Conservation (phyloP, 2,113 vertebrate species). For the Alaudala cheleensis region DNA sequence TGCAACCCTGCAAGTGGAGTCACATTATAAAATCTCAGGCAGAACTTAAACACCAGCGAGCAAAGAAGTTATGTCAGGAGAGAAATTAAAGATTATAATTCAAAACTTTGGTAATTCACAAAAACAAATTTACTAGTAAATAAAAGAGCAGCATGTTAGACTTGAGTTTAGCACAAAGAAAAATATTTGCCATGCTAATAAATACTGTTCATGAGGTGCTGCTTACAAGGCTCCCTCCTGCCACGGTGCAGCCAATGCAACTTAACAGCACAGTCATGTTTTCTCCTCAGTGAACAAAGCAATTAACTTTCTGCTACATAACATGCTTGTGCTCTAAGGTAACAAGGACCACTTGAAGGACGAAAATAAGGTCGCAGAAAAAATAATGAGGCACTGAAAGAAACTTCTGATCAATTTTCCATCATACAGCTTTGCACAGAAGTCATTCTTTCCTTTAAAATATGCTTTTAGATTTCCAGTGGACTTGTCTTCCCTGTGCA, state of each 20-base stretch:
- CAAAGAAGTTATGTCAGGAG: not conserved
- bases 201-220: not conserved
- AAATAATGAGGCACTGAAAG: not conserved
- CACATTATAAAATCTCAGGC: not conserved
- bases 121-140: conserved; percentile 5
- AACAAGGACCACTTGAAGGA: not conserved
- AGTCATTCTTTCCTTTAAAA: not conserved
- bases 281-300: not conserved
- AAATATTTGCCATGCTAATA: not conserved
- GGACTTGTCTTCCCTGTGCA: not conserved
- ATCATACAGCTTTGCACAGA: not conserved
- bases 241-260: not conserved
- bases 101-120: not conserved
- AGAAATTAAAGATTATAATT: conserved; percentile 11
- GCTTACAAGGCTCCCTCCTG: not conserved
- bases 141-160: not conserved
- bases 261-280: not conserved
- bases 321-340: not conserved
- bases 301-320: not conserved
- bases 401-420: not conserved
- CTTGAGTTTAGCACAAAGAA: not conserved
- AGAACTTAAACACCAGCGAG: not conserved
- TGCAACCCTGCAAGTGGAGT: not conserved
- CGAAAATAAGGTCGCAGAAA: not conserved
- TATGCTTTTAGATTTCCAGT: not conserved